phyloP scores from a whole-genome alignment of 2,797 vertebrate species.

The Odontamblyopus lacepedii region DNA sequence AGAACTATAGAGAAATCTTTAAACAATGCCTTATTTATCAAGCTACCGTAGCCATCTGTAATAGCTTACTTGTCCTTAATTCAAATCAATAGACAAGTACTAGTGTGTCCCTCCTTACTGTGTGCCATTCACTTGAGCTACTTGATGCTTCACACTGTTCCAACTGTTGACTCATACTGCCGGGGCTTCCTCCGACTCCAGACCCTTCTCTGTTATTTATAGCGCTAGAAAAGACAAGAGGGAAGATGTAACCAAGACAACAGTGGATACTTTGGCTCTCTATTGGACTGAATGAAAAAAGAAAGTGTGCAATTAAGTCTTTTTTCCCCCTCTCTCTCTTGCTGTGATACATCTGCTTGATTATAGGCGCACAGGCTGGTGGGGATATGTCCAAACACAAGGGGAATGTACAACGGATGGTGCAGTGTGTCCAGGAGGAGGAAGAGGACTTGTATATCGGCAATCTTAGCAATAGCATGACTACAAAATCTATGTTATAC shows the following conservation, averaged over 20 bases:
- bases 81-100: slow-evolving; percentile 11
- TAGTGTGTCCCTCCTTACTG: slow-evolving; percentile 31
- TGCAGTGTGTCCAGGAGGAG: slow-evolving; percentile 39
- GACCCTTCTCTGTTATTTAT: slow-evolving; percentile 72
- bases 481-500: background rate
- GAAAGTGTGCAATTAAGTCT: slow-evolving; percentile 71
- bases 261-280: slow-evolving; percentile 70
- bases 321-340: slow-evolving; percentile 30
- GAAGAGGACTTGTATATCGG: slow-evolving; percentile 23
- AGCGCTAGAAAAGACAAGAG: slow-evolving; percentile 68
- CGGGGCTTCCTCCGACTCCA: slow-evolving; percentile 70
- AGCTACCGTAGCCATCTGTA: background rate
- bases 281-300: slow-evolving; percentile 60
- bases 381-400: slow-evolving; percentile 44
- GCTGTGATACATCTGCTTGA: slow-evolving; percentile 67
- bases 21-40: background rate
- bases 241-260: slow-evolving; percentile 80
- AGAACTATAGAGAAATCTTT: background rate
- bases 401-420: slow-evolving; percentile 19
- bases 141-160: slow-evolving; percentile 55
- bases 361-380: slow-evolving; percentile 59
- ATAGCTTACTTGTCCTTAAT: background rate
- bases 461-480: background rate
- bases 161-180: slow-evolving; percentile 72
- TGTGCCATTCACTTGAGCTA: slow-evolving; percentile 47